Evolutionary conservation across 2,888 invertebrate genomes (phyloP), one percentile per base, ranked within the genome.

Genomic region (Eurytoma adleriae): DNA sequence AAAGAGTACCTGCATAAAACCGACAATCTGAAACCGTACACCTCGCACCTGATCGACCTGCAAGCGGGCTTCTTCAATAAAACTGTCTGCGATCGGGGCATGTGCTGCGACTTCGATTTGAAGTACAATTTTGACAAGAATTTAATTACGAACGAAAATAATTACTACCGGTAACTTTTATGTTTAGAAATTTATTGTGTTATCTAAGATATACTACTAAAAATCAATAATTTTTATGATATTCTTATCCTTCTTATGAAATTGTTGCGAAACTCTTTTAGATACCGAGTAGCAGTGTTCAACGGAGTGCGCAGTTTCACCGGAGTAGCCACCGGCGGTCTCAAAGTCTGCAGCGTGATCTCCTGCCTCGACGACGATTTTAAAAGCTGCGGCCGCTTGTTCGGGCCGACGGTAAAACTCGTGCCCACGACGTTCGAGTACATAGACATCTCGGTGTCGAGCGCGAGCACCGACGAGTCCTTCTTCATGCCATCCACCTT

Each of bases 241-340:
- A n/a, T n/a, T n/a, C n/a, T n/a, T n/a, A n/a, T n/a, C n/a, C n/a
- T n/a, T n/a, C n/a, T n/a, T n/a, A n/a, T n/a, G n/a, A 24, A 24
- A 1, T 24, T 24, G 24, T 24, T 30, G 20, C 24, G 13, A 59
- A 24, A 16, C 10, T 30, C 10, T 74, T 62, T 14, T 30, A 86
- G 86, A 80, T 86, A 87, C 79, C 85, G 87, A n/a, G 80, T 85
- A n/a, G 85, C 85, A 18, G 85, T 85, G n/a, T 86, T 87, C 71
- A 86, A 87, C 52, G 87, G 87, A 2, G 83, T 82, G 0, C 81
- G 85, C 30, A 54, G 81, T 13, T 84, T 82, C 77, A 2, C n/a
- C n/a, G 83, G 76, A 0, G 62, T 40, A 12, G 75, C 67, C 0
- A 84, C 80, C 1, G 84, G 80, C 20, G 84, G 84, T 27, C 62